Evolutionary conservation across 2,113 vertebrate species (phyloP), one percentile per base, ranked within the genome.

Genomic region (Ciconia boyciana): DNA sequence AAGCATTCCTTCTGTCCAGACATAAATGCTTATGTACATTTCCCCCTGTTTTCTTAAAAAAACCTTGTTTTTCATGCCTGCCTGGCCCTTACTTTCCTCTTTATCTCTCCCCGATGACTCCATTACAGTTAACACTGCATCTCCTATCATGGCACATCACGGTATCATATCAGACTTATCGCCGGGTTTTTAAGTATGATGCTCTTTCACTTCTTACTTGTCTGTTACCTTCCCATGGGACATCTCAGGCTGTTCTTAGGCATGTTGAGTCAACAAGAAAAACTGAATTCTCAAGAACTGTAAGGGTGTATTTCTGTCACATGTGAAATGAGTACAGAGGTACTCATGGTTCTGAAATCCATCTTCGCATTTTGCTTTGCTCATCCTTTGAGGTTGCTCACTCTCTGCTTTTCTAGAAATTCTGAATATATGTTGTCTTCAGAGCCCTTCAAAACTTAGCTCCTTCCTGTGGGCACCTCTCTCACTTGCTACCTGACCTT

Each of bases 301-400:
- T 10, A 15, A 34, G 43, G 22, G 31, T 41, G 9, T 22, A 10
- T 51, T 90, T 87, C 36, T 7, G 1, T 55, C 51, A 20, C 17
- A 44, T 0, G 0, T 43, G 54, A 43, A 29, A 41, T 1, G 7
- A 85, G 31, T 29, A 22, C 51, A 39, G 61, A 44, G 69, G 11
- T 41, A 20, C 18, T 13, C 0, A 0, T 18, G 31, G 34, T 58
- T 70, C 84, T 66, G 20, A 57, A 78, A 62, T 5, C 2, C 10
- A 3, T 16, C 32, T 66, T 28, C 6, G 3, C 31, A 6, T 77
- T 89, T 87, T 85, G 48, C 32, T 83, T 68, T 46, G 55, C 39
- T 43, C 11, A 7, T 20, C 48, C 44, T 84, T 62, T 57, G 62
- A 83, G 41, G 16, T 26, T n/a, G 22, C 32, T 88, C 52, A 28